Base-by-base conservation (phyloP, 2,797 vertebrate genomes). In the Phyllotis vaccarum region DNA sequence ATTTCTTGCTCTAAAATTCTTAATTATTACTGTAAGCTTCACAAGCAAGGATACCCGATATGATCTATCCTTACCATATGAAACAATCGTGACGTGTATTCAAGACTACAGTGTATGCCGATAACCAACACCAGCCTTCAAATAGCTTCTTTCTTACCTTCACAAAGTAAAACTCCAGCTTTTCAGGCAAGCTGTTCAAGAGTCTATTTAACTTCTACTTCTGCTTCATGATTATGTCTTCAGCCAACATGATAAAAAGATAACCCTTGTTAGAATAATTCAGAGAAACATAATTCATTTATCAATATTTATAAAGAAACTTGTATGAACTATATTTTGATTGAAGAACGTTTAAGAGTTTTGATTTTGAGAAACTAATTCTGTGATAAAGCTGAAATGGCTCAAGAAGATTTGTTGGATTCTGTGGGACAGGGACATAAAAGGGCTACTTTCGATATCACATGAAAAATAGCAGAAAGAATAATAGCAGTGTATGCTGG, bases 381-480 rank as follows among this genome's bases (percentile, higher is more conserved):
- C 62, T 79, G 94, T 82, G 64, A 94, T 72, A 89, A 89, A 64
- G 49, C 3, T 87, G 64, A 95, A 95, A 43, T 70, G 72, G 19
- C 4, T 78, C n/a, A 79, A 37, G 17, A 89, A 93, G 16, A 90
- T 66, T 88, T 8, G 56, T 22, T 79, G n/a, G 43, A 24, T 93
- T 95, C 90, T 94, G 12, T 66, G 70, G 79, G 70, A 14, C 72
- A 66, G 64, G 85, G 14, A 70, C 64, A 86, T 56, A 27, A 40
- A 92, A 27, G 5, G 37, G 56, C 10, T 87, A 12, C 29, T 79
- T 92, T 80, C 12, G 37, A 11, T 64, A 16, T 40, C 34, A 8
- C 6, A 16, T 92, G 62, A 43, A 52, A 85, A 34, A 43, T 9
- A 66, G 31, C 11, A 2, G 56, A 64, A 58, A 80, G 34, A 89